phyloP scores from a whole-genome alignment of 2,888 invertebrate genomes.

The Leptinotarsa haldemani region DNA sequence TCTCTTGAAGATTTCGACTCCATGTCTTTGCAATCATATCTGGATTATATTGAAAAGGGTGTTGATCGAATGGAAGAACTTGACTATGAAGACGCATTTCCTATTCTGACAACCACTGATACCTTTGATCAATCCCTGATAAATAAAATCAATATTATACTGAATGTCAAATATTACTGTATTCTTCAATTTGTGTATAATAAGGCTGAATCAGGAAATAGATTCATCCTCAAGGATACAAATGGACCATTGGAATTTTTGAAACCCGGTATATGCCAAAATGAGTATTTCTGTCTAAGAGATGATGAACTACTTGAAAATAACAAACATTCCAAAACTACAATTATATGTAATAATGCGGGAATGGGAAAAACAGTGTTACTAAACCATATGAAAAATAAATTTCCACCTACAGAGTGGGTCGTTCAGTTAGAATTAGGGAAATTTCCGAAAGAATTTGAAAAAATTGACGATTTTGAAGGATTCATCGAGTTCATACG shows the following conservation, averaged over 20 bases:
- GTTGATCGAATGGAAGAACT: neutral
- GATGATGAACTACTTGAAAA: slow-evolving; percentile 10
- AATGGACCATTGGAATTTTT: neutral
- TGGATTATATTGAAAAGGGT: neutral
- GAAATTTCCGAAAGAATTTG: slow-evolving; percentile 14
- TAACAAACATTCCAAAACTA: slow-evolving; percentile 13
- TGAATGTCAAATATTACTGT: neutral
- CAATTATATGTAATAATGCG: slow-evolving; percentile 35
- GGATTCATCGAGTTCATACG: slow-evolving; percentile 21
- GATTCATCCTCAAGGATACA: slow-evolving; percentile 8
- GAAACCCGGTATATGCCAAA: neutral
- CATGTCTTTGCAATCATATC: neutral
- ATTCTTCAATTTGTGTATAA: neutral
- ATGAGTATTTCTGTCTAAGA: neutral
- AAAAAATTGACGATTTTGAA: slow-evolving; percentile 16
- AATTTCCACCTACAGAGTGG: slow-evolving; percentile 25
- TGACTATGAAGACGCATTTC: neutral
- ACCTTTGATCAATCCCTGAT: neutral
- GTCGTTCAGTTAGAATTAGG: slow-evolving; percentile 27
- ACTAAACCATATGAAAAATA: slow-evolving; percentile 19
- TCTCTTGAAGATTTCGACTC: neutral
- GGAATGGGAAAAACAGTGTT: slow-evolving; percentile 36
- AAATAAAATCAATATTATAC: neutral
- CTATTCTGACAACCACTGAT: neutral
- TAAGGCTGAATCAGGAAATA: neutral